Percentiles rank a stretch among this genome's conserved stretches.
Conservation (phyloP, 2,888 invertebrate genomes). For the Microctonus brassicae region DNA sequence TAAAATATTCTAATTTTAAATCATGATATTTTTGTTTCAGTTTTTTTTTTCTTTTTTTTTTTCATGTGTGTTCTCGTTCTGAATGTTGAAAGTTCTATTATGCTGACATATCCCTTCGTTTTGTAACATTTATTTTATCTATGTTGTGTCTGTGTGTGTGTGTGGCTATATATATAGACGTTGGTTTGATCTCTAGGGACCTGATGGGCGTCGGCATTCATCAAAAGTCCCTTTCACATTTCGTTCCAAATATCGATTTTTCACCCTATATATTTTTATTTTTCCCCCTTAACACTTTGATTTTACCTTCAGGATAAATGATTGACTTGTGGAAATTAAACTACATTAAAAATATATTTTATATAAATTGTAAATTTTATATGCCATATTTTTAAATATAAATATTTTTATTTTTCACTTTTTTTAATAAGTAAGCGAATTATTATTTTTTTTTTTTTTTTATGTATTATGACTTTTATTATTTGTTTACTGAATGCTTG, state of each 20-base stretch:
- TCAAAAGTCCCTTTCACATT: conserved; percentile 42
- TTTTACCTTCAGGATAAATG: not conserved
- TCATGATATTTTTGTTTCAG: not conserved
- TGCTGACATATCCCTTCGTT: conserved; percentile 47
- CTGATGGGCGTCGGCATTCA: conserved; percentile 41
- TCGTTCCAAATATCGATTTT: conserved; percentile 18
- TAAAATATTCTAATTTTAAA: not conserved
- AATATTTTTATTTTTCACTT: not conserved
- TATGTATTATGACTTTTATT: too few relatives aligned
- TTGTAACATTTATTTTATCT: conserved; percentile 23
- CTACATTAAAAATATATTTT: not conserved
- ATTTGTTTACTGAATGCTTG: too few relatives aligned
- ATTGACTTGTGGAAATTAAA: conserved; percentile 3
- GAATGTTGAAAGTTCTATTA: not conserved
- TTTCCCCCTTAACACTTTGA: not conserved
- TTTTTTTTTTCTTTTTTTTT: too few relatives aligned
- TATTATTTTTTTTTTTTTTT: too few relatives aligned
- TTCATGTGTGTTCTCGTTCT: not conserved
- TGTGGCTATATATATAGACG: not conserved
- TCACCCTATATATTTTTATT: conserved; percentile 3
- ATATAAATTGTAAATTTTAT: not conserved
- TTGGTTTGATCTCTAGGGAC: conserved; percentile 40
- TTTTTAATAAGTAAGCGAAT: too few relatives aligned
- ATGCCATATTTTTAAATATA: too few relatives aligned
- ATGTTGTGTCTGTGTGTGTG: not conserved